A percentile compares a stretch with the other conserved stretches of the same genome.
Conservation (phyloP, 2,888 invertebrate genomes). For the Drymonia ruficornis region DNA sequence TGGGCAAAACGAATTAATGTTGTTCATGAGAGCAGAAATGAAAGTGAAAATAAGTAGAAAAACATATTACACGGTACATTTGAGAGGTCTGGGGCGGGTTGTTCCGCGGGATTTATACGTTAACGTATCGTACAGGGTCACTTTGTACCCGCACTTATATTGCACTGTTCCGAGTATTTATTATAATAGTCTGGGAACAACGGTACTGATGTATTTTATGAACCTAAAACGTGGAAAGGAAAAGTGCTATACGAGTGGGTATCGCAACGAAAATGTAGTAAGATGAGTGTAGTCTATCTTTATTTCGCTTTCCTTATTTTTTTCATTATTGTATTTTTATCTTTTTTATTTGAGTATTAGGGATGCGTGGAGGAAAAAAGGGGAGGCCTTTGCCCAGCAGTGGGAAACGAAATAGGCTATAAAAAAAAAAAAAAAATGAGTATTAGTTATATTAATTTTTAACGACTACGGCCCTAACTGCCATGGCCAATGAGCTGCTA, state of each 20-base stretch:
- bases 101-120: background rate
- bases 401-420: too few relatives aligned
- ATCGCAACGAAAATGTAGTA: too few relatives aligned
- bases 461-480: too few relatives aligned
- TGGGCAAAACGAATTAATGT: constrained; percentile 5
- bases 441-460: too few relatives aligned
- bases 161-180: background rate
- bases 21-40: constrained; percentile 1
- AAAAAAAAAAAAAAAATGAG: too few relatives aligned
- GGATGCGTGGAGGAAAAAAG: too few relatives aligned
- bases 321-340: too few relatives aligned
- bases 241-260: background rate
- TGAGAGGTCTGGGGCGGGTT: constrained; percentile 1
- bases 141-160: background rate
- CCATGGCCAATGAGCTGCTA: too few relatives aligned
- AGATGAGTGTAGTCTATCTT: too few relatives aligned
- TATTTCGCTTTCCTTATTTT: too few relatives aligned
- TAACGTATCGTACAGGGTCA: constrained; percentile 1
- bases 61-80: constrained; percentile 9
- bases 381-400: too few relatives aligned
- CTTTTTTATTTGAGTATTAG: too few relatives aligned
- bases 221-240: background rate
- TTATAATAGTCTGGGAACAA: background rate
- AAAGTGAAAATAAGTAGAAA: constrained; percentile 9
- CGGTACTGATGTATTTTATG: background rate